Percentiles rank a stretch among this genome's conserved stretches.
These are phyloP conservation scores for Tetanocera ferruginea DNA, from an alignment of 2,888 invertebrate species.

Conservation along the genomic window DNA sequence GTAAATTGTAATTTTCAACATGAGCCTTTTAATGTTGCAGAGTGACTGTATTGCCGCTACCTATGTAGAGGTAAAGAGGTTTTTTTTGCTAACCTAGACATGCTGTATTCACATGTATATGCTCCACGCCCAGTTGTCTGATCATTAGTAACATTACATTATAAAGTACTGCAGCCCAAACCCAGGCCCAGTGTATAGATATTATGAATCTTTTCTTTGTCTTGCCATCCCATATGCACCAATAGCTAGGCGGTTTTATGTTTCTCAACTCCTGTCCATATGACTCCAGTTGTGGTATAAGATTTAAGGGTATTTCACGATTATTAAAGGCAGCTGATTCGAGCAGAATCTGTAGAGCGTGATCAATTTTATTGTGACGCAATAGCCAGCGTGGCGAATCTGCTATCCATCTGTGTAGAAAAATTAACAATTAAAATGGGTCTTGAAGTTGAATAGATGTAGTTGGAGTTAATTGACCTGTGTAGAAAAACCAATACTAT, in stretches of 20 bases:
- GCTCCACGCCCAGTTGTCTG: conserved; percentile 65
- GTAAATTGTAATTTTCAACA: not conserved
- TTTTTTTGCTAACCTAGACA: conserved; percentile 61
- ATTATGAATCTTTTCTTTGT: conserved; percentile 59
- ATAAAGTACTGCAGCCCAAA: conserved; percentile 63
- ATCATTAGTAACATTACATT: conserved; percentile 69
- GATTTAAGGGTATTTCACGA: conserved; percentile 64
- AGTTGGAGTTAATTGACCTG: conserved; percentile 48
- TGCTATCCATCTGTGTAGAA: conserved; percentile 63
- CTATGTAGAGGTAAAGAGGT: not conserved
- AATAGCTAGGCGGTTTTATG: conserved; percentile 53
- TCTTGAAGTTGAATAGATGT: not conserved
- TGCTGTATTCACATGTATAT: conserved; percentile 67
- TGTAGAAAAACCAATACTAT: conserved; percentile 66
- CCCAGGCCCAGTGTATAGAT: conserved; percentile 65
- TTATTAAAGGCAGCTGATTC: conserved; percentile 68
- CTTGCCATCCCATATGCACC: conserved; percentile 67
- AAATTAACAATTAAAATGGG: not conserved
- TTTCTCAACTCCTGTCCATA: conserved; percentile 55
- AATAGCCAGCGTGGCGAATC: conserved; percentile 70
- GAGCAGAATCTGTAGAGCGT: conserved; percentile 62
- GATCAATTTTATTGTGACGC: conserved; percentile 61
- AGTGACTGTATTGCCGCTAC: not conserved
- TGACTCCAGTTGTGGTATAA: conserved; percentile 61
- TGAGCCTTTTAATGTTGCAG: too few species aligned